Percentiles rank a stretch among this genome's conserved stretches.
These are phyloP conservation scores for Trissolcus japonicus DNA, from an alignment of 2,888 invertebrate genomes.

Conservation along the genomic window DNA sequence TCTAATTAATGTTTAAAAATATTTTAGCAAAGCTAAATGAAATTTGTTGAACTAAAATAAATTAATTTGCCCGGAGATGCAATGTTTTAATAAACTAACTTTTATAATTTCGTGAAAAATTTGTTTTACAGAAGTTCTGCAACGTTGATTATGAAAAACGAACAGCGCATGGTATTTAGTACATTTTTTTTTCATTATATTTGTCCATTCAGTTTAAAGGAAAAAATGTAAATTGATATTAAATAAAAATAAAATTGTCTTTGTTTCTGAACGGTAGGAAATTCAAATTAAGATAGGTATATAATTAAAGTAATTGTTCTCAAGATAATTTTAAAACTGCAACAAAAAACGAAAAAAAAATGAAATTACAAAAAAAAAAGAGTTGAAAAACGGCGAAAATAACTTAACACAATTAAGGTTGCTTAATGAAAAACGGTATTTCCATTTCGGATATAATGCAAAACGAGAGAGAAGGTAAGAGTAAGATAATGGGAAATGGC, in stretches of 20 bases:
- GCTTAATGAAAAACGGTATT: constrained; percentile 45
- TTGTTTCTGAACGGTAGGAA: neutral
- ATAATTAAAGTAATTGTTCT: too few species aligned
- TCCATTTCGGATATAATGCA: constrained; percentile 36
- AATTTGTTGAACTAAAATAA: constrained; percentile 34
- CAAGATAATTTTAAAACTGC: neutral
- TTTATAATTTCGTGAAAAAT: constrained; percentile 19
- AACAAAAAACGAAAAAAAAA: neutral
- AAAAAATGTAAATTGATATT: too few species aligned
- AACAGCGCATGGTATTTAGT: constrained; percentile 13
- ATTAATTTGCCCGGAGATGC: constrained; percentile 25
- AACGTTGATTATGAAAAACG: constrained; percentile 35
- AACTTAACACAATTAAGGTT: constrained; percentile 35
- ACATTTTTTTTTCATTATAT: constrained; percentile 6
- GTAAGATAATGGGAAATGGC: constrained; percentile 51
- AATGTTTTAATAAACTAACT: constrained; percentile 20
- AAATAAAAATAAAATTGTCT: too few species aligned
- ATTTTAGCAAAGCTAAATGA: constrained; percentile 21
- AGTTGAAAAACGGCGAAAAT: constrained; percentile 4
- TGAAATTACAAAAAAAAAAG: constrained; percentile 7
- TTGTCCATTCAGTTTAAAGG: too few species aligned
- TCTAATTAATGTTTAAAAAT: neutral
- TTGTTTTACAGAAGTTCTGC: constrained; percentile 33
- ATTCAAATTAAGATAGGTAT: neutral
- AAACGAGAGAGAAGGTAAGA: constrained; percentile 43